Evolutionary conservation across 37 sponge, comb jelly and placozoan species (phyloP), one percentile per base, ranked within the genome.

Genomic region (Cliona cf. orientalis): DNA sequence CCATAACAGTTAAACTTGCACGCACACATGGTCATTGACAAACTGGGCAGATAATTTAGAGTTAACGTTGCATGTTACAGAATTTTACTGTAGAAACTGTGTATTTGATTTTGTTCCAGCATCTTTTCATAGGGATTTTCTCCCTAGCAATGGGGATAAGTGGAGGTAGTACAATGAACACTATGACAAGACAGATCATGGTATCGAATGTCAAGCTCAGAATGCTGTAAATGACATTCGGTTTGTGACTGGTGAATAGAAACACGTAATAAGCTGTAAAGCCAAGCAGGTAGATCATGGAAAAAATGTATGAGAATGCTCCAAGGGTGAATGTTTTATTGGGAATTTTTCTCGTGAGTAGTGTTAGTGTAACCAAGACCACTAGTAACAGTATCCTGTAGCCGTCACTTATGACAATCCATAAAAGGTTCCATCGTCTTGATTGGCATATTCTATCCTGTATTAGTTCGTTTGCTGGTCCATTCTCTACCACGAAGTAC

Each of bases 301-400:
- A 23, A 1, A 32, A 26, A 33, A 73, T 32, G 22, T 73, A 73
- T 5, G 26, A 55, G 32, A 73, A 32, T 17, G 32, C 57, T 2
- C 74, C 33, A 46, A 73, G 74, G 14, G 29, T 46, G 32, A 73
- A 73, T 22, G 26, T 5, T 32, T 73, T 11, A 33, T 73, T 46
- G 14, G 11, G 14, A 21, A 73, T 73, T 34, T 49, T 28, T 9
- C 74, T 33, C n/a, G 74, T 73, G 25, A 73, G 21, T 28, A 55
- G 21, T 3, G 74, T 2, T 3, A 73, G 34, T 17, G 55, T 11
- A 1, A 73, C 7, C 14, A 55, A 17, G 1, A 36, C 36, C 1
- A 73, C 1, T 42, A 75, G 29, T 41, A 40, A 19, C 11, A 69
- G 22, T 23, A 69, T 4, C n/a, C 12, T 69, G 71, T 69, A 69